These are phyloP conservation scores for Ylistrum balloti DNA, from an alignment of 1,140 invertebrate species.

Conservation along the genomic window DNA sequence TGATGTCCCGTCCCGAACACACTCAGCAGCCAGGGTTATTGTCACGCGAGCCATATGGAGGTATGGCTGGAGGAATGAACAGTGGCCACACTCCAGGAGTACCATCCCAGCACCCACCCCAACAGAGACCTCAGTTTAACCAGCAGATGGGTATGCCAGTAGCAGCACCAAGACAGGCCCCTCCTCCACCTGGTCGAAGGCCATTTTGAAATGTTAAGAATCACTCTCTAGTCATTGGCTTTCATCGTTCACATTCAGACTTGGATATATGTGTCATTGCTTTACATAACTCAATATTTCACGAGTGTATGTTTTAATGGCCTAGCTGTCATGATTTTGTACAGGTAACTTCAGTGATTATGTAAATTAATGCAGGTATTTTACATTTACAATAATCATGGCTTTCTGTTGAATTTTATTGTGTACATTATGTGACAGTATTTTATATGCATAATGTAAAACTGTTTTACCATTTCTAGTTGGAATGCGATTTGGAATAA, in stretches of 20 bases:
- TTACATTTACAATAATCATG: not conserved
- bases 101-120: not conserved
- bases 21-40: not conserved
- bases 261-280: not conserved
- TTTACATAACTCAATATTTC: not conserved
- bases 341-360: not conserved
- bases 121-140: not conserved
- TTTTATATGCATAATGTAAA: not conserved
- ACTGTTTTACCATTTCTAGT: conserved; percentile 15
- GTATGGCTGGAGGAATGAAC: conserved; percentile 12
- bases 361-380: conserved; percentile 12
- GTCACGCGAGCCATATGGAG: not conserved
- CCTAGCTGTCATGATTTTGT: not conserved
- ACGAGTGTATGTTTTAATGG: not conserved
- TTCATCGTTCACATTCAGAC: not conserved
- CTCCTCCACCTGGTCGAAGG: conserved; percentile 26
- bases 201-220: not conserved
- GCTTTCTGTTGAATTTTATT: not conserved
- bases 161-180: not conserved
- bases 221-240: not conserved
- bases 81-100: not conserved
- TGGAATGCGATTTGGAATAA: not conserved
- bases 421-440: not conserved
- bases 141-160: not conserved
- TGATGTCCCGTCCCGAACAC: conserved; percentile 47